phyloP scores from a whole-genome alignment of 2,797 vertebrate genomes.

The Coendou prehensilis region DNA sequence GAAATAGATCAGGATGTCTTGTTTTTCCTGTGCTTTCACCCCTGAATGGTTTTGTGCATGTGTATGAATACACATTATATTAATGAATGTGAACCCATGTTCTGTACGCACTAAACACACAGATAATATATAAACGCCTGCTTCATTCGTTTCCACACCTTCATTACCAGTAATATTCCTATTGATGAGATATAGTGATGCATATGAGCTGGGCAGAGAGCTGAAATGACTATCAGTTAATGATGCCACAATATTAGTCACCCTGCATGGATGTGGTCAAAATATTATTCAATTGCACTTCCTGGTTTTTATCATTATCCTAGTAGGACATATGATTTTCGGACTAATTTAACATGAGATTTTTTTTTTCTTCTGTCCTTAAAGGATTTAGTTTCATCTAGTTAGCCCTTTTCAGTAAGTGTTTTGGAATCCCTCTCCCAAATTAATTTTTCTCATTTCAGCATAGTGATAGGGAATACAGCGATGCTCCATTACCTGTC shows the following conservation, averaged over 20 bases:
- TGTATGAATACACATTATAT: constrained; percentile 64
- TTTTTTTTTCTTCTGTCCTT: background rate
- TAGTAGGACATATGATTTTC: constrained; percentile 32
- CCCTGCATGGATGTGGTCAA: constrained; percentile 63
- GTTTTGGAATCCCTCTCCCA: constrained; percentile 34
- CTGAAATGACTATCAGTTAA: constrained; percentile 51
- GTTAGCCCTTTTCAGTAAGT: constrained; percentile 64
- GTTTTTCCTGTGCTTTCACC: constrained; percentile 52
- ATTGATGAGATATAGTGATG: constrained; percentile 31
- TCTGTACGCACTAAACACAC: constrained; percentile 58
- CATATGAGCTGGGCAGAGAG: constrained; percentile 64
- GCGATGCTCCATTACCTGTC: constrained; percentile 46
- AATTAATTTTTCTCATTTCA: constrained; percentile 77
- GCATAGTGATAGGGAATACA: constrained; percentile 50
- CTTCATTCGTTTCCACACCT: constrained; percentile 50
- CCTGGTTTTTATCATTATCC: constrained; percentile 20
- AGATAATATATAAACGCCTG: constrained; percentile 57
- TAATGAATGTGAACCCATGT: constrained; percentile 69
- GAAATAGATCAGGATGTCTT: constrained; percentile 63
- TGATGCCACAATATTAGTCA: constrained; percentile 62
- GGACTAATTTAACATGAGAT: background rate
- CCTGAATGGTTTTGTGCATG: constrained; percentile 69
- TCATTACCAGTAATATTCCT: background rate
- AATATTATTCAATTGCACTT: constrained; percentile 46
- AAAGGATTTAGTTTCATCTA: background rate